phyloP scores from a whole-genome alignment of 2,888 invertebrate species.

The Callosobruchus maculatus region DNA sequence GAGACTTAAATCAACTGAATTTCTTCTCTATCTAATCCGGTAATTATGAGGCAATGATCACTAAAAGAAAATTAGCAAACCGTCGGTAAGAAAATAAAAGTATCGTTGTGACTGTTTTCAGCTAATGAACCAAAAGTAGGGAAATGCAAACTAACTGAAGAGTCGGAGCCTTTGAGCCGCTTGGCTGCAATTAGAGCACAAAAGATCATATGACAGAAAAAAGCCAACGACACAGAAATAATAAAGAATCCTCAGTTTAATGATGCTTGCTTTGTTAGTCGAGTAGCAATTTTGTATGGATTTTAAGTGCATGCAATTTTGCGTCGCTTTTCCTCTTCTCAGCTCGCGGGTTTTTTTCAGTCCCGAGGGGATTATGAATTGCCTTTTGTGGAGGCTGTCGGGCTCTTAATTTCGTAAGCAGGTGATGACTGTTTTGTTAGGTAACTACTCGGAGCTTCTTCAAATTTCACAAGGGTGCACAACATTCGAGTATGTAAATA shows the following conservation, averaged over 20 bases:
- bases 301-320: constrained; percentile 35
- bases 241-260: constrained; percentile 45
- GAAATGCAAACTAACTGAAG: constrained; percentile 42
- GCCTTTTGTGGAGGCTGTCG: neutral
- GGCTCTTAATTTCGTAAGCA: neutral
- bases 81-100: no score
- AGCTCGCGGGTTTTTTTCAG: neutral
- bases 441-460: neutral
- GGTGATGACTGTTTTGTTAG: neutral
- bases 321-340: neutral
- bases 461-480: neutral
- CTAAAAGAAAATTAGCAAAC: no score
- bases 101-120: neutral
- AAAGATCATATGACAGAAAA: constrained; percentile 43
- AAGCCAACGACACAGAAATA: constrained; percentile 44
- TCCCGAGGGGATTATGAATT: neutral
- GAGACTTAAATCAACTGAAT: no score
- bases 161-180: constrained; percentile 32
- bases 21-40: no score
- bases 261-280: constrained; percentile 42
- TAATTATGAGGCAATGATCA: no score
- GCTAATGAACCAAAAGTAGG: neutral
- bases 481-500: no score
- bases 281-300: constrained; percentile 33
- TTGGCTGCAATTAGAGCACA: constrained; percentile 42